phyloP scores from a whole-genome alignment of 1,140 invertebrate species.

The Drosophila virilis region DNA sequence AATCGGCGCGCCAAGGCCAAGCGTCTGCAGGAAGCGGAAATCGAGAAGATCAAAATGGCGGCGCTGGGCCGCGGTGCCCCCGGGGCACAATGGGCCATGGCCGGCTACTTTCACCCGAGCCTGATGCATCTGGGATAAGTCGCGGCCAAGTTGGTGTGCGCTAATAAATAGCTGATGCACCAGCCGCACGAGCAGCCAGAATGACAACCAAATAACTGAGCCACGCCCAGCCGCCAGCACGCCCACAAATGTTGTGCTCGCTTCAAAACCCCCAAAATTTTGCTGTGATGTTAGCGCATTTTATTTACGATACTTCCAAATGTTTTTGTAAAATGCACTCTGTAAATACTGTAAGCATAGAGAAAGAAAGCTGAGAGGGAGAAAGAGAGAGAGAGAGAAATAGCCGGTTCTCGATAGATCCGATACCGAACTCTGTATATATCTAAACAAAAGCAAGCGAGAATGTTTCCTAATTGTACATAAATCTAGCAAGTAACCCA shows the following conservation, averaged over 20 bases:
- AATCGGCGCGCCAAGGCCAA: conserved; percentile 97
- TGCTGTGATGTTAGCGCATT: conserved; percentile 84
- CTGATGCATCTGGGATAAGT: conserved; percentile 84
- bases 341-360: conserved; percentile 73
- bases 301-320: conserved; percentile 79
- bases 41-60: conserved; percentile 94
- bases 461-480: conserved; percentile 80
- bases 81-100: conserved; percentile 83
- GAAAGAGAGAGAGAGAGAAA: not conserved
- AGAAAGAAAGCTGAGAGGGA: conserved; percentile 1
- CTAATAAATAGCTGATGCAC: conserved; percentile 15
- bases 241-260: conserved; percentile 15
- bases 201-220: conserved; percentile 65
- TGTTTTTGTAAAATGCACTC: conserved; percentile 74
- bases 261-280: conserved; percentile 72
- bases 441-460: conserved; percentile 55
- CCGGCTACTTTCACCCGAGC: conserved; percentile 83
- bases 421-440: conserved; percentile 56
- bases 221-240: conserved; percentile 46
- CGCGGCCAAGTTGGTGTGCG: conserved; percentile 70
- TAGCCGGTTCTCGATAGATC: conserved; percentile 6
- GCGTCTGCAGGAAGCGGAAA: conserved; percentile 96
- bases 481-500: conserved; percentile 53
- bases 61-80: conserved; percentile 85
- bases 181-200: conserved; percentile 25